Base-by-base conservation (phyloP, 2,888 invertebrate species). In the Leptopterna dolabrata region DNA sequence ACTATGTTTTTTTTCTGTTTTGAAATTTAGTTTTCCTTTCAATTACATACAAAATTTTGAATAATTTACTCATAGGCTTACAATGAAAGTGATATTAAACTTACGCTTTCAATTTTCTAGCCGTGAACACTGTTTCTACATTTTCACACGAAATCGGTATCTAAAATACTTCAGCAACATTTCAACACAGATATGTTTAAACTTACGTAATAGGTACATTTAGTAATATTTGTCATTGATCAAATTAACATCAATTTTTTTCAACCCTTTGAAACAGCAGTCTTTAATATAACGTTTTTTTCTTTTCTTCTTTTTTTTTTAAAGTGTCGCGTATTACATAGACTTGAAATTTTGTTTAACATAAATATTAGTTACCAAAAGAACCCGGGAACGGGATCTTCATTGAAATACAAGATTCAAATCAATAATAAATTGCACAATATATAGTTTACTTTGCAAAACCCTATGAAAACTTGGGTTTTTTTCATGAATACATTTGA, bases 141-240 rank as follows among this genome's bases (percentile, higher is more conserved):
- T 43, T 78, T 78, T 16, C 78, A 41, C 78, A 78, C 78, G 27
- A 45, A 78, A 24, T 45, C 41, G 73, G 78, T 78, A 78, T 78
- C 78, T 78, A 78, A 78, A 78, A 78, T 78, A 78, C 78, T 78
- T 78, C 78, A 78, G 47, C 78, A 78, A 78, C 78, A 78, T 78
- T 78, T 78, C 78, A 78, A 78, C 78, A 78, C 45, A 78, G 78
- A 78, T 78, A 78, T 78, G 78, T 78, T 78, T 78, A 78, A 78
- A 41, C 78, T 78, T 78, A 78, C 78, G 78, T 78, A 78, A 78
- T 78, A 78, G 43, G 45, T 78, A 78, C 78, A 45, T 45, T 41
- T 76, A 24, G 43, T 24, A 43, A 36, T 41, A 73, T 41, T 73
- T 73, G 30, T 73, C 73, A 73, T 73, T 73, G 36, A 73, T 73